phyloP scores from a whole-genome alignment of 2,113 vertebrate species.

The Urocynchramus pylzowi region DNA sequence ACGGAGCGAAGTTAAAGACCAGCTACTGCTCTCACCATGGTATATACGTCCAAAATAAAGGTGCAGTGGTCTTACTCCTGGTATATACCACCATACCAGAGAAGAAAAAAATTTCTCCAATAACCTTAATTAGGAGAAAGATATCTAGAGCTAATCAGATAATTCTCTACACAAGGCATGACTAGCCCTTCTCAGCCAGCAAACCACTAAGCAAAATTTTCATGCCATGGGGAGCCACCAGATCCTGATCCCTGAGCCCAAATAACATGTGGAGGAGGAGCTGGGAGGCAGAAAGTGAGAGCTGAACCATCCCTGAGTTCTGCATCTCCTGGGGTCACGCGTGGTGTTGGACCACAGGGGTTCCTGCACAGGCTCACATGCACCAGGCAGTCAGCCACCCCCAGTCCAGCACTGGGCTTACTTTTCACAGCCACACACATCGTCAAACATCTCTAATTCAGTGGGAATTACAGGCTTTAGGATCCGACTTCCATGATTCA shows the following conservation, averaged over 20 bases:
- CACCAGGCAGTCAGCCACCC: not conserved
- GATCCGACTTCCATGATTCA: slow-evolving; percentile 33
- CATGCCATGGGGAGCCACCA: not conserved
- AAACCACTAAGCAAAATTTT: not conserved
- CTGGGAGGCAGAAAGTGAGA: not conserved
- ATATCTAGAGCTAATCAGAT: not conserved
- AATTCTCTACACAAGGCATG: not conserved
- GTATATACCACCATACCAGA: not conserved
- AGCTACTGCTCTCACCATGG: not conserved
- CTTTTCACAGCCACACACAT: not conserved
- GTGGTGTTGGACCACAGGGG: not conserved
- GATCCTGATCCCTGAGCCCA: not conserved
- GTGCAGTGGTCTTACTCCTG: not conserved
- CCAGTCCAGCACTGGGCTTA: not conserved
- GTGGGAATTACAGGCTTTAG: slow-evolving; percentile 13
- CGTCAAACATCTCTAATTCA: not conserved
- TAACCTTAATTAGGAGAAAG: not conserved
- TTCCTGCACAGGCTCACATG: not conserved
- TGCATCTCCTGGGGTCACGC: fast-evolving
- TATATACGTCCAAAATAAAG: not conserved
- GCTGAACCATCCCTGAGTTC: not conserved
- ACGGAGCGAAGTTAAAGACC: not conserved
- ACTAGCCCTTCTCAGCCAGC: not conserved
- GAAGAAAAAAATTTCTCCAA: not conserved
- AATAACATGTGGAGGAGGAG: not conserved